Conservation (phyloP, 2,797 vertebrate species). For the Miichthys miiuy region DNA sequence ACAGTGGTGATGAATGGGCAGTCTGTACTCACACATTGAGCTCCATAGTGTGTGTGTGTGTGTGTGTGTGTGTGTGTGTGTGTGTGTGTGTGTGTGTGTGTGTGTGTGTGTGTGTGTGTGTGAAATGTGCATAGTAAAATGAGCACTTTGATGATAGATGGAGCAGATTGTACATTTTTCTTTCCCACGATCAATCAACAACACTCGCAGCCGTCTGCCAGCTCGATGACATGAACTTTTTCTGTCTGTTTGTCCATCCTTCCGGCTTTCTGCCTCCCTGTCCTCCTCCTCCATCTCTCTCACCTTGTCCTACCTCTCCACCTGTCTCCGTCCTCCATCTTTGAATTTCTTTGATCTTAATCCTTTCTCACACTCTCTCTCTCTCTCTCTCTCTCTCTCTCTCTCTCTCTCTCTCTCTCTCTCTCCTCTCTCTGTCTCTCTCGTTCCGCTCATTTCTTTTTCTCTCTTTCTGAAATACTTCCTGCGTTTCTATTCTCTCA, state of each 20-base stretch:
- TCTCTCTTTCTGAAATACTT: conserved; percentile 75
- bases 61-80: conserved; percentile 37
- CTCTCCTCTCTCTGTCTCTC: conserved; percentile 48
- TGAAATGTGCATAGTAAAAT: conserved; percentile 45
- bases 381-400: conserved; percentile 26
- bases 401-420: background rate
- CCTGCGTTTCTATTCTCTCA: conserved; percentile 78
- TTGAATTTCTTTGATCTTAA: conserved; percentile 51
- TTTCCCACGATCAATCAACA: conserved; percentile 71
- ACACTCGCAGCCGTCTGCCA: conserved; percentile 1
- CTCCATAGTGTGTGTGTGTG: conserved; percentile 48
- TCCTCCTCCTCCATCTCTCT: conserved; percentile 16
- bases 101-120: conserved; percentile 25
- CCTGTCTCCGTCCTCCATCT: background rate
- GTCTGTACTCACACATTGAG: conserved; percentile 54
- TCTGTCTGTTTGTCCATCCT: conserved; percentile 29
- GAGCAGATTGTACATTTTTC: conserved; percentile 46
- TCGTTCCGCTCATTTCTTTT: conserved; percentile 60
- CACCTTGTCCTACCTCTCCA: conserved; percentile 20
- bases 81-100: conserved; percentile 34
- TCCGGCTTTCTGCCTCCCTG: background rate
- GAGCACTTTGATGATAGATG: conserved; percentile 55
- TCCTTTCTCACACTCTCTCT: conserved; percentile 67
- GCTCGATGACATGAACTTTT: conserved; percentile 21
- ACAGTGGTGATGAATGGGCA: conserved; percentile 53